Evolutionary conservation across 2,797 vertebrate species (phyloP), one percentile per base, ranked within the genome.

Genomic region (Acrocephalus scirpaceus): DNA sequence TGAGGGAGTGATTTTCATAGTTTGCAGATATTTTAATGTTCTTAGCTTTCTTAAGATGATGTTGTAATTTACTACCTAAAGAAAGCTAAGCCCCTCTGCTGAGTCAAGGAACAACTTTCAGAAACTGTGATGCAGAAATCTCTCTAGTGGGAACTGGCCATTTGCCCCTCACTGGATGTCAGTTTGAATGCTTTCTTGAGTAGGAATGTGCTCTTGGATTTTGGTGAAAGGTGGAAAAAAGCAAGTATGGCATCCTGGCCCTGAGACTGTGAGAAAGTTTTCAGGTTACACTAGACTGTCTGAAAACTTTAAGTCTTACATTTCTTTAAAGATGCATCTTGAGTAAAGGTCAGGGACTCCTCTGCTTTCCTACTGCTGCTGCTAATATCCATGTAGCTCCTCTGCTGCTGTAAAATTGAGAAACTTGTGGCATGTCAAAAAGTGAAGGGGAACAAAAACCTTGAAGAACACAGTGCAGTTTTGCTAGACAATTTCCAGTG

Each of bases 381-480:
- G 27, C 18, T 90, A 16, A 22, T 25, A 57, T 15, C 7, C 22
- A 42, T 69, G 74, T 45, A 54, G 38, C 16, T 78, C 16, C 23
- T 47, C 30, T 77, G 71, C 53, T 50, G 21, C 27, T 70, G 11
- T 26, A 80, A 72, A 90, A 58, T 3, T 40, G 19, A 47, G 42
- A 65, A 88, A 65, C 7, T 16, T 77, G 25, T 16, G 36, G 10
- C 34, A 7, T 22, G 30, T 23, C 67, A 89, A 66, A 88, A 85
- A 56, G 3, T 7, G 25, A 61, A 50, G 10, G 11, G 6, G 4
- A 56, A 38, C 0, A 0, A 58, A 60, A 88, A 1, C 26, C 75
- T 56, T 32, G 18, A 32, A n/a, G n/a, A 66, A 9, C 17, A 21
- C 23, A 48, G 34, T 48, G 7, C 29, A 48, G 23, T 19, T 22